Percentiles rank a stretch among this genome's conserved stretches.
Evolutionary conservation across 2,888 invertebrate genomes (phyloP).

Genomic region (Philereme transversata): DNA sequence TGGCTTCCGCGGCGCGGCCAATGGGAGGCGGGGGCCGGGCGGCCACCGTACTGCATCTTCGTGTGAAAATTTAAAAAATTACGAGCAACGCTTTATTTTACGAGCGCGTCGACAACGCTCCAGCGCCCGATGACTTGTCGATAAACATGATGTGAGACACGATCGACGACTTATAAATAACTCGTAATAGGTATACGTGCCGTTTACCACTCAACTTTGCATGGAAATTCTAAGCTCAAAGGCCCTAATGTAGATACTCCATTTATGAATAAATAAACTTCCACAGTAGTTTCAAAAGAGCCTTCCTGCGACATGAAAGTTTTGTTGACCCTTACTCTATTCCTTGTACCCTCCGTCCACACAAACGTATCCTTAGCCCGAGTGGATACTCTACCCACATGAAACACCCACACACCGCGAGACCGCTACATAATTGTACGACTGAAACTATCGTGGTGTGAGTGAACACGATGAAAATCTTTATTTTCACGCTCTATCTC

Average conservation of each 20-base stretch:
- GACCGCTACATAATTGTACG: slow-evolving; percentile 65
- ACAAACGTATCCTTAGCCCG: slow-evolving; percentile 44
- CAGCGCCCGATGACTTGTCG: slow-evolving; percentile 42
- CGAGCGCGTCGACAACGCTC: slow-evolving; percentile 54
- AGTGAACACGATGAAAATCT: slow-evolving; percentile 84
- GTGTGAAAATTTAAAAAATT: slow-evolving; percentile 69
- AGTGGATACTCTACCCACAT: slow-evolving; percentile 57
- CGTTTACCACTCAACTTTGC: slow-evolving; percentile 24
- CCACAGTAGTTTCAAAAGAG: slow-evolving; percentile 55
- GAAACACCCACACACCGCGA: slow-evolving; percentile 65
- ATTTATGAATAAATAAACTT: slow-evolving; percentile 58
- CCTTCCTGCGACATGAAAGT: slow-evolving; percentile 61
- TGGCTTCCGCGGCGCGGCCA: slow-evolving; percentile 70
- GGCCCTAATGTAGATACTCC: slow-evolving; percentile 32
- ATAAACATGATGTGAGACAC: slow-evolving; percentile 50
- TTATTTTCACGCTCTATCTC: slow-evolving; percentile 85
- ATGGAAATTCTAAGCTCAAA: slow-evolving; percentile 33
- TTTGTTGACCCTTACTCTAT: slow-evolving; percentile 74
- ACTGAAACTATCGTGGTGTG: slow-evolving; percentile 73
- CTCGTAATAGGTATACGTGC: slow-evolving; percentile 32
- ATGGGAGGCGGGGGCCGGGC: slow-evolving; percentile 56
- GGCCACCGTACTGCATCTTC: slow-evolving; percentile 57
- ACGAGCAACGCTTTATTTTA: slow-evolving; percentile 61
- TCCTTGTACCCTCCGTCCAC: slow-evolving; percentile 64
- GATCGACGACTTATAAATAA: slow-evolving; percentile 51